phyloP scores from a whole-genome alignment of 2,888 invertebrate genomes.

The Eupithecia insigniata region DNA sequence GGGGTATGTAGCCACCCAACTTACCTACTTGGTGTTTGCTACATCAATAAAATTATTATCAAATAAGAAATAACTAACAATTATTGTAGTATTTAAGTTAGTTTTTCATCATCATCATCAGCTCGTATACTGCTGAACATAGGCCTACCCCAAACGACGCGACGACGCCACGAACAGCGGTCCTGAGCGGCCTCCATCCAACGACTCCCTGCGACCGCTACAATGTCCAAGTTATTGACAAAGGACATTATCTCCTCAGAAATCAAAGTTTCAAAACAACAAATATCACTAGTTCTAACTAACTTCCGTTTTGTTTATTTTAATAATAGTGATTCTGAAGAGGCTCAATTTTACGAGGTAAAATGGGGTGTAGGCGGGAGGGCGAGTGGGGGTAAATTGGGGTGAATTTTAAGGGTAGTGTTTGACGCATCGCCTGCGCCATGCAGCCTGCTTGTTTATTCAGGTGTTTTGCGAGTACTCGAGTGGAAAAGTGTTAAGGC shows the following conservation, averaged over 20 bases:
- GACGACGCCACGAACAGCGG: too few species aligned
- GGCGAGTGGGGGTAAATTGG: slow-evolving; percentile 9
- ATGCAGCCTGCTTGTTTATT: slow-evolving; percentile 42
- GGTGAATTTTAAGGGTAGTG: slow-evolving; percentile 34
- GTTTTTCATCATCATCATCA: too few species aligned
- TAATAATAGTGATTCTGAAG: not conserved
- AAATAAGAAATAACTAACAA: not conserved
- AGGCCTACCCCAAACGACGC: too few species aligned
- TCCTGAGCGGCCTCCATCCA: too few species aligned
- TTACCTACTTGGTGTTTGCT: too few species aligned
- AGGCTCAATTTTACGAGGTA: slow-evolving; percentile 18
- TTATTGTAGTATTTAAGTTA: not conserved
- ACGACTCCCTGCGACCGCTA: too few species aligned
- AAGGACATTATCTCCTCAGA: not conserved
- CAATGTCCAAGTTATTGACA: too few species aligned
- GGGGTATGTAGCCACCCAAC: too few species aligned
- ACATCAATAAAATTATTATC: too few species aligned
- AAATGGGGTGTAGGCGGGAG: not conserved
- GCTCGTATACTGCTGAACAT: too few species aligned
- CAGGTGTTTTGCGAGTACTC: slow-evolving; percentile 33
- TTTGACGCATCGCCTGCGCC: slow-evolving; percentile 38
- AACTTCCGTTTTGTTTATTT: not conserved
- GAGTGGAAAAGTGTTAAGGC: slow-evolving; percentile 15
- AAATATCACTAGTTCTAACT: not conserved
- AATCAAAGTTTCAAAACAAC: not conserved